Evolutionary conservation across 2,888 invertebrate species (phyloP).

Genomic region (Macropis europaea): DNA sequence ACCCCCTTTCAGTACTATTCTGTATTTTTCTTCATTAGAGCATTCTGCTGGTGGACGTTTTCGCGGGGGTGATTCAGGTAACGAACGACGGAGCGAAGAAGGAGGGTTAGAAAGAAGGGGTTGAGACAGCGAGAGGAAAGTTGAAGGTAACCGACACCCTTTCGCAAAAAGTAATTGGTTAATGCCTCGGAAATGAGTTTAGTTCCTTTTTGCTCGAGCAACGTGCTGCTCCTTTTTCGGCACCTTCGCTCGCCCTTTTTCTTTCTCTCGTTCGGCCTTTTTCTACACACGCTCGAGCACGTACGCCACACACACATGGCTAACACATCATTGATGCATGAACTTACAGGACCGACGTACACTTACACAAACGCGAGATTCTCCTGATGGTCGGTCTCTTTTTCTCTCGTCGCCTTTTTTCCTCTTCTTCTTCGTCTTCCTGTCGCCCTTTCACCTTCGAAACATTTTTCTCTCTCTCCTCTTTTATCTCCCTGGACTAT

Average conservation of each 20-base stretch:
- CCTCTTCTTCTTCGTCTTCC: slow-evolving; percentile 35
- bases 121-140: slow-evolving; percentile 54
- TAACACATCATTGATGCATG: no score
- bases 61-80: slow-evolving; percentile 62
- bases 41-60: slow-evolving; percentile 46
- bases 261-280: slow-evolving; percentile 53
- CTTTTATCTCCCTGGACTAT: slow-evolving; percentile 1
- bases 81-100: slow-evolving; percentile 57
- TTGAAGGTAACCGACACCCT: slow-evolving; percentile 77
- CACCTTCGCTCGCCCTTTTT: slow-evolving; percentile 53
- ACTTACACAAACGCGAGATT: slow-evolving; percentile 17
- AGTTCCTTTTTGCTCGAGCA: slow-evolving; percentile 74
- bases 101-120: slow-evolving; percentile 48
- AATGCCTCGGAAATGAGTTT: slow-evolving; percentile 80
- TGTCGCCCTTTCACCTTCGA: slow-evolving; percentile 50
- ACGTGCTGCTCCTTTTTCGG: slow-evolving; percentile 66
- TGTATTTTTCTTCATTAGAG: slow-evolving; percentile 69
- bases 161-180: slow-evolving; percentile 79
- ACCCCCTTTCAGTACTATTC: no score
- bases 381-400: neutral
- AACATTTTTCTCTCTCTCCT: slow-evolving; percentile 25
- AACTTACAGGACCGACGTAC: neutral
- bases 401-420: slow-evolving; percentile 3
- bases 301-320: neutral
- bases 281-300: slow-evolving; percentile 23